Conservation (phyloP, 2,113 vertebrate genomes). For the human (Homo sapiens) region DNA sequence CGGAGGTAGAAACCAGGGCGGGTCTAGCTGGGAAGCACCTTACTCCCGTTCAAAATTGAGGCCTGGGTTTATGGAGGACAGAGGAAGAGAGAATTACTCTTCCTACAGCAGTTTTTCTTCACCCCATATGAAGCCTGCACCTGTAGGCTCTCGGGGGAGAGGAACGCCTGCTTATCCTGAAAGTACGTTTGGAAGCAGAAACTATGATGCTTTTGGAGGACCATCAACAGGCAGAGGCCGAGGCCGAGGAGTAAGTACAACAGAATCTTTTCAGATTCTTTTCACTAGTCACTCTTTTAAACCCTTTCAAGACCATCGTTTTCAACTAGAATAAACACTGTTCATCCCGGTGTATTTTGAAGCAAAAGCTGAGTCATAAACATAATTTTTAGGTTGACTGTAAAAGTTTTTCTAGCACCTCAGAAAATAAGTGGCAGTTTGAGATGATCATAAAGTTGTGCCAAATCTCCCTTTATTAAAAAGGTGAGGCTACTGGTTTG, state of each 20-base stretch:
- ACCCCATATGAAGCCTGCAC: conserved; percentile 91
- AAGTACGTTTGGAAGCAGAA: conserved; percentile 92
- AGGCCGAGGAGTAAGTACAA: conserved; percentile 94
- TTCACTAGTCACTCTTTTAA: conserved; percentile 92
- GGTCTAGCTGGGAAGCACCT: conserved; percentile 92
- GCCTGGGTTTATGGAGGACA: conserved; percentile 93
- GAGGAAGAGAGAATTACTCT: conserved; percentile 92
- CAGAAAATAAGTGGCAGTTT: conserved; percentile 82
- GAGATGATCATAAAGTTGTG: conserved; percentile 82
- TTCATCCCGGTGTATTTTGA: conserved; percentile 84
- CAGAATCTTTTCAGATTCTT: conserved; percentile 94
- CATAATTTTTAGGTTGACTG: conserved; percentile 81
- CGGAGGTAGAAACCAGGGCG: conserved; percentile 92
- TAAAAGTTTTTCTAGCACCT: conserved; percentile 77
- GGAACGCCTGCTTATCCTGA: conserved; percentile 92
- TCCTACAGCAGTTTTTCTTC: conserved; percentile 92
- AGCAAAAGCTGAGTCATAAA: conserved; percentile 80
- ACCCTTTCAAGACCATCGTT: conserved; percentile 91
- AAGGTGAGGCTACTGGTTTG: conserved; percentile 87
- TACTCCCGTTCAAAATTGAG: conserved; percentile 91
- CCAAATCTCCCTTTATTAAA: conserved; percentile 85
- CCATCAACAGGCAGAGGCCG: conserved; percentile 92
- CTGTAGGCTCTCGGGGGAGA: conserved; percentile 94
- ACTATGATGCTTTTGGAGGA: conserved; percentile 93
- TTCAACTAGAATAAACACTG: conserved; percentile 83